Evolutionary conservation across 2,888 invertebrate species (phyloP), one percentile per base, ranked within the genome.

Genomic region (Chrysina gloriosa): DNA sequence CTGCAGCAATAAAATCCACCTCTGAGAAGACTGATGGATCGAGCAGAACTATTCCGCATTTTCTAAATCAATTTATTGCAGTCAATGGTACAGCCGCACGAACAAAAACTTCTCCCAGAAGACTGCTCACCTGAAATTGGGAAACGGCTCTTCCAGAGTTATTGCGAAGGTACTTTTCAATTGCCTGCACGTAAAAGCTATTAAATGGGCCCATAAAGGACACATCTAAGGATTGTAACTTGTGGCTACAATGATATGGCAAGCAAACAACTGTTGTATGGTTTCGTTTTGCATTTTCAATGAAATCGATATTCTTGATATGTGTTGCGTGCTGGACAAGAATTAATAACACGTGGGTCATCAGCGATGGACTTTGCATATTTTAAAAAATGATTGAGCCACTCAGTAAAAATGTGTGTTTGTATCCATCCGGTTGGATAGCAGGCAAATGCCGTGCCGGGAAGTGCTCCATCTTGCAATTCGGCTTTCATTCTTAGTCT

Each of bases 251-350:
- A 65, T 79, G 74, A 27, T 77, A 77, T 11, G 78, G 79, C 27
- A 79, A 69, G 58, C 79, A 80, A 2, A 83, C 45, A 23, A 58
- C 74, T 6, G 47, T n/a, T 19, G 19, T 19, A 47, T 47, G 19
- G 5, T 47, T 42, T 14, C 14, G 67, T 19, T 69, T 47, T 7
- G 73, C 76, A 56, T 74, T 71, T 31, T 72, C 68, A 27, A 79
- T 67, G 3, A 78, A 70, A 5, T 76, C 69, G 3, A 78, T 67
- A 69, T 81, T 79, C 72, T 78, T 79, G 3, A 77, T 79, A 48
- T 82, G 80, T 1, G 79, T 79, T 2, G 77, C 79, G 45, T 82
- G 80, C 2, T 79, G 79, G 73, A 83, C 80, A n/a, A 81, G 68
- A 11, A 82, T 69, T 42, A 81, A 66, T 3, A 81, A 66, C 7